Evolutionary conservation across 2,113 vertebrate species (phyloP).

Genomic region (Orycteropus afer): DNA sequence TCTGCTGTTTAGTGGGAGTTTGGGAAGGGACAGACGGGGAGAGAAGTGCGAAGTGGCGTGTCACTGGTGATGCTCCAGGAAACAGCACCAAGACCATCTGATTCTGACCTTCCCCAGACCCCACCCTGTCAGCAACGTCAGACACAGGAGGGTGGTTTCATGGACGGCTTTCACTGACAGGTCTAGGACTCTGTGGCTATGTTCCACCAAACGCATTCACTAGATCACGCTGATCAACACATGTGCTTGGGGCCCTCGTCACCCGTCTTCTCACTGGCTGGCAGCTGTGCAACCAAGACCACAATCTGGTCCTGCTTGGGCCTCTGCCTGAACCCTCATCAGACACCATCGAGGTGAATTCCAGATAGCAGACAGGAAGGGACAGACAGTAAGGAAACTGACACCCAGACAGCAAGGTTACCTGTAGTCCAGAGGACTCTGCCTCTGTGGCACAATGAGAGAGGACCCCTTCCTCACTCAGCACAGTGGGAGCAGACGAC

Average conservation of each 20-base stretch:
- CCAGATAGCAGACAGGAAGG: background rate
- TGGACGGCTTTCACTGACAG: fast-evolving
- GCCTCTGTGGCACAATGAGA: conserved; percentile 49
- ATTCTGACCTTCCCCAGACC: background rate
- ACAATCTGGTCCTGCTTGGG: fast-evolving
- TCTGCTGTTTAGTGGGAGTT: background rate
- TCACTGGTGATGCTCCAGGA: background rate
- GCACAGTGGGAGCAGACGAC: background rate
- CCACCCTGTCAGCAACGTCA: fast-evolving
- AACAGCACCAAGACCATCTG: background rate
- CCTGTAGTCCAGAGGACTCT: conserved; percentile 74
- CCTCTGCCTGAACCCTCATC: background rate
- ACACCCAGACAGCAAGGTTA: conserved; percentile 53
- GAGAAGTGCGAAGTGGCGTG: fast-evolving
- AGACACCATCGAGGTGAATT: fast-evolving
- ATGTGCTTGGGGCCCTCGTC: background rate
- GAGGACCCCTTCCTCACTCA: conserved; percentile 48
- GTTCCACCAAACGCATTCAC: fast-evolving
- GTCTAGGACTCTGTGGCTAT: fast-evolving
- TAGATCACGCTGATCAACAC: fast-evolving
- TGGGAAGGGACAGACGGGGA: fast-evolving
- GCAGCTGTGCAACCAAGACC: fast-evolving
- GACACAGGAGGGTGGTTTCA: too few species aligned
- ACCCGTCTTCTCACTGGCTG: fast-evolving
- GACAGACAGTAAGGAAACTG: background rate